These are phyloP conservation scores for Cossypha dichroa DNA, from an alignment of 2,797 vertebrate genomes.

Conservation along the genomic window DNA sequence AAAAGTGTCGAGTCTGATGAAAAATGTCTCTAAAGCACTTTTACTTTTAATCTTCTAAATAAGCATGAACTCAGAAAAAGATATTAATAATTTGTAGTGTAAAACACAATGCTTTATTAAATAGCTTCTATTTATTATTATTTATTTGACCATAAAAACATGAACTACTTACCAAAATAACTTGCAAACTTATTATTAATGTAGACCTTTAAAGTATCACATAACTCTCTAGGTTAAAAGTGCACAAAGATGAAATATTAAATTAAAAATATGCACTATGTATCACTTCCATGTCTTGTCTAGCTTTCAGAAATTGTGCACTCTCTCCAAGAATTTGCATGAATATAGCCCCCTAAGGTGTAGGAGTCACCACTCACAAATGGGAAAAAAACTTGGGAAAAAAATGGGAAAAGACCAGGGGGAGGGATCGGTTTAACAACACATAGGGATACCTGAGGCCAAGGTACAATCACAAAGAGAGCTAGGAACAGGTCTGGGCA, in stretches of 20 bases:
- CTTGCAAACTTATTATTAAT: not conserved
- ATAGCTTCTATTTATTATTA: not conserved
- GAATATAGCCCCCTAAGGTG: not conserved
- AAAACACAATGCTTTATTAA: not conserved
- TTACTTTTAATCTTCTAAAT: not conserved
- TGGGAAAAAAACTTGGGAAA: not conserved
- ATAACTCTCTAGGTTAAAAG: not conserved
- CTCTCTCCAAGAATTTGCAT: not conserved
- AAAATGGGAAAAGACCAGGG: no score
- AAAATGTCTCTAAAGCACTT: not conserved
- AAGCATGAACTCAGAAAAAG: not conserved
- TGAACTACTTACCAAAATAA: not conserved
- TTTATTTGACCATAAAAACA: not conserved
- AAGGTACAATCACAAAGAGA: no score
- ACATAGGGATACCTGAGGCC: no score
- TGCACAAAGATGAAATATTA: not conserved
- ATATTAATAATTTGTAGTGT: not conserved
- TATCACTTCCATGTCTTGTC: not conserved
- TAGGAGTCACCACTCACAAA: not conserved
- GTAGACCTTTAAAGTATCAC: not conserved
- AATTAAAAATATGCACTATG: not conserved
- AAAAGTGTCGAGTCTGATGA: not conserved
- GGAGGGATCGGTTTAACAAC: no score
- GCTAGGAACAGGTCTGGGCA: no score
- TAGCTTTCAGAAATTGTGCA: not conserved